Evolutionary conservation across 2,113 vertebrate genomes (phyloP), one percentile per base, ranked within the genome.

Genomic region (Rhinichthys klamathensis): DNA sequence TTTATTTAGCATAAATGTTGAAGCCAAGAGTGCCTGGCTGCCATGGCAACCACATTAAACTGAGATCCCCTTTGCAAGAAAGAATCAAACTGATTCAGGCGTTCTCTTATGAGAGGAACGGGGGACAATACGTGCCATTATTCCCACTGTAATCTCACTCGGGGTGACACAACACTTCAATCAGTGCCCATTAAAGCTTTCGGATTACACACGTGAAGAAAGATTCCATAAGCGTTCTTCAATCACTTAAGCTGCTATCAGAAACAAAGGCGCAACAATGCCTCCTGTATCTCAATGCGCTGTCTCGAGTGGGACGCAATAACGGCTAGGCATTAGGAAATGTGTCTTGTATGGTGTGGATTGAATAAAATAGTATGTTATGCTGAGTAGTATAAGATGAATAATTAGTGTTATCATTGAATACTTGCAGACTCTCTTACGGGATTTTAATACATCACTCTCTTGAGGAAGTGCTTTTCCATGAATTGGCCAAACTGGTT

Each of bases 31-130:
- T 95, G 94, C 92, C 93, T 74, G 91, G 95, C 92, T 95, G 91
- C 95, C 94, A 95, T 95, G 94, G 95, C 91, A 95, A 95, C 94
- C 93, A 94, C 95, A 95, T 95, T 95, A 95, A 95, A 95, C 92
- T 90, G 92, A 95, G 93, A 92, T 95, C 93, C 93, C 95, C 93
- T 94, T 95, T 94, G 94, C 93, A 94, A 93, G 93, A 93, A 94
- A 92, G 93, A 94, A 95, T 95, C 93, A 92, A 93, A 94, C 95
- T 94, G 93, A 95, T 95, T 95, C 93, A 91, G 92, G 92, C 91
- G 92, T 91, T 93, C 94, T 94, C 92, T 92, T 93, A 90, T 91
- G 92, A 93, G 84, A 89, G 89, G 93, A 93, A 92, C 91, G 88
- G 92, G 67, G 70, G 85, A 86, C 80, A 83, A 89, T 83, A 83